phyloP scores from a whole-genome alignment of 92 coral and sea anemone species.

The Phenganax subtilis region DNA sequence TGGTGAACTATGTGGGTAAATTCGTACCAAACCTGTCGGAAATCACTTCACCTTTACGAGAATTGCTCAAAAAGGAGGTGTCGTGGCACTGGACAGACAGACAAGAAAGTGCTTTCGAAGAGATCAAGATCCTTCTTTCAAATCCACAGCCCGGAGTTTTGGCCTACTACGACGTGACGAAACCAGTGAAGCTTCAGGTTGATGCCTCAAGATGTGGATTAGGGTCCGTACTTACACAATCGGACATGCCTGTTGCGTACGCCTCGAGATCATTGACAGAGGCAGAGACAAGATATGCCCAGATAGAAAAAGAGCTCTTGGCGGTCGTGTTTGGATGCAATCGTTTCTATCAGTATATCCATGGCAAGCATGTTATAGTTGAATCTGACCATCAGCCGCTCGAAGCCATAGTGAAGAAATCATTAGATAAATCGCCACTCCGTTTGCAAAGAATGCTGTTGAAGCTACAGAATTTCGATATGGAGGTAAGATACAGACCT shows the following conservation, averaged over 20 bases:
- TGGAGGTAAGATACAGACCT: background rate
- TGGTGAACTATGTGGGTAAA: background rate
- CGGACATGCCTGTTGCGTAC: background rate
- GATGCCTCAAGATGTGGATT: background rate
- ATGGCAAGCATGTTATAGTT: background rate
- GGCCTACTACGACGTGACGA: background rate
- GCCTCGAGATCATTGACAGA: background rate
- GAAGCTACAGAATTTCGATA: background rate
- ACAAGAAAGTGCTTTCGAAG: background rate
- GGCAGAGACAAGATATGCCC: background rate
- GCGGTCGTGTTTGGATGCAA: conserved; percentile 9
- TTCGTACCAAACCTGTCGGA: background rate
- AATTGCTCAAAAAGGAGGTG: background rate
- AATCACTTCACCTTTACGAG: background rate
- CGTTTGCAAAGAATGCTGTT: conserved; percentile 10
- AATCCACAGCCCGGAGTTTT: background rate
- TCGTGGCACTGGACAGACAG: background rate
- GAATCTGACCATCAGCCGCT: background rate
- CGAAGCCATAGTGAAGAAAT: background rate
- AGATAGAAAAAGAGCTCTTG: conserved; percentile 1
- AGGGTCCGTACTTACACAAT: background rate
- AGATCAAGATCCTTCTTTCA: background rate
- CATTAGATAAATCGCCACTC: background rate
- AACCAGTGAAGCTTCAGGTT: background rate
- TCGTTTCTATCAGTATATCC: background rate